Conservation (phyloP, 2,888 invertebrate genomes). For the Conops quadrifasciatus region DNA sequence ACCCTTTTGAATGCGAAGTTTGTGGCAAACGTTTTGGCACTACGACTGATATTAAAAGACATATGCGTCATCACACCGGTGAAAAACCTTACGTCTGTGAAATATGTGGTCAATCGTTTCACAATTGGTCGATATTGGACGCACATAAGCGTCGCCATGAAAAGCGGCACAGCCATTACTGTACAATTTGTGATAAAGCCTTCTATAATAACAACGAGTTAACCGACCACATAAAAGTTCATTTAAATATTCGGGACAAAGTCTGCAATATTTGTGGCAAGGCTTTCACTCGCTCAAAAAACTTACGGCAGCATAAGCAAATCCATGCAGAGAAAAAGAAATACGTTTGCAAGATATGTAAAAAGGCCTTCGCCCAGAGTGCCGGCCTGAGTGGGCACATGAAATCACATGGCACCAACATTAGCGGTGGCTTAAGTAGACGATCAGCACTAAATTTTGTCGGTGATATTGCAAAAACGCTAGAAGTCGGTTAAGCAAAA, state of each 20-base stretch:
- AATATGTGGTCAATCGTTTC: slow-evolving; percentile 53
- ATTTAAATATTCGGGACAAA: too few relatives aligned
- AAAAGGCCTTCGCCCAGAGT: slow-evolving; percentile 45
- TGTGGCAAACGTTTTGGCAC: slow-evolving; percentile 53
- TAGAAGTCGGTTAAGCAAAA: too few relatives aligned
- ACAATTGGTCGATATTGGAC: slow-evolving; percentile 53
- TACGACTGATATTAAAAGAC: slow-evolving; percentile 49
- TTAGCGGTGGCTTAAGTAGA: slow-evolving; percentile 34
- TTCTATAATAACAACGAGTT: too few relatives aligned
- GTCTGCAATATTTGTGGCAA: slow-evolving; percentile 52
- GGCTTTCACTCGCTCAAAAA: slow-evolving; percentile 49
- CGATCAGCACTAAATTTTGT: slow-evolving; percentile 18
- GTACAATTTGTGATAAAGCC: too few relatives aligned
- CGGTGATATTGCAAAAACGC: too few relatives aligned
- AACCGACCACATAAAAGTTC: too few relatives aligned
- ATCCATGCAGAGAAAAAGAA: slow-evolving; percentile 45
- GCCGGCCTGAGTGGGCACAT: slow-evolving; percentile 46
- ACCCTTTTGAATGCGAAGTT: slow-evolving; percentile 51
- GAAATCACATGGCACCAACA: slow-evolving; percentile 46
- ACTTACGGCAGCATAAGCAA: slow-evolving; percentile 48
- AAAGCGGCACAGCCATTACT: too few relatives aligned
- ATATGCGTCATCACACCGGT: slow-evolving; percentile 51
- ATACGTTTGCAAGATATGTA: too few relatives aligned
- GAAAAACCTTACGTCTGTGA: slow-evolving; percentile 57
- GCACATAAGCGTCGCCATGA: slow-evolving; percentile 53